A percentile compares a stretch with the other conserved stretches of the same genome.
phyloP scores from a whole-genome alignment of 2,797 vertebrate genomes.

The Podargus strigoides region DNA sequence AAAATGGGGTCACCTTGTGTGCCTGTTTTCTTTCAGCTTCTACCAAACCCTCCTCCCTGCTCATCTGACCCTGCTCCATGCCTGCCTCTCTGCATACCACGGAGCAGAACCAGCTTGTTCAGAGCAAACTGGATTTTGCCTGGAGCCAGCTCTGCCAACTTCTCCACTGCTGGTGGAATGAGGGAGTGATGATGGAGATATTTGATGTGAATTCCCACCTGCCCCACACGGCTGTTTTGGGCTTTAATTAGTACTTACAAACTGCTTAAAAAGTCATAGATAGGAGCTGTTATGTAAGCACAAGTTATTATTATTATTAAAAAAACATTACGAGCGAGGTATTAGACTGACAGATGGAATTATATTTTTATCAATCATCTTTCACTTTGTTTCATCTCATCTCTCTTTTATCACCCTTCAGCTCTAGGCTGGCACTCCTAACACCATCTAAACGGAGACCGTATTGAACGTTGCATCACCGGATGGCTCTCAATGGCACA shows the following conservation, averaged over 20 bases:
- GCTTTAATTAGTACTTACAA: not conserved
- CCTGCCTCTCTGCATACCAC: fast-evolving
- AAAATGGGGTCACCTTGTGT: not conserved
- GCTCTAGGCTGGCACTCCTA: not conserved
- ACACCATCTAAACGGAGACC: fast-evolving
- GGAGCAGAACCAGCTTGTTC: not conserved
- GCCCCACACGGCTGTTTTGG: not conserved
- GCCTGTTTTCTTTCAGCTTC: not conserved
- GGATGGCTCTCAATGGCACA: not conserved
- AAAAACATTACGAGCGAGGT: not conserved
- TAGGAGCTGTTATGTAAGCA: conserved; percentile 7
- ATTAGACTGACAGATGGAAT: conserved; percentile 18
- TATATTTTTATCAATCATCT: not conserved
- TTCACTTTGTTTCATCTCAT: not conserved
- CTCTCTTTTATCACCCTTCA: not conserved
- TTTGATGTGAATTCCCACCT: not conserved
- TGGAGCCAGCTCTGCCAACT: not conserved
- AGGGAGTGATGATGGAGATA: not conserved
- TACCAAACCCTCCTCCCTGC: not conserved
- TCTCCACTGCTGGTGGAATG: not conserved
- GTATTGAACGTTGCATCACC: not conserved
- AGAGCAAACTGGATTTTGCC: not conserved
- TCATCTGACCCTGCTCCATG: not conserved
- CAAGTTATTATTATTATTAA: not conserved
- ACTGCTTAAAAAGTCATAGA: not conserved